Base-by-base conservation (phyloP, 2,888 invertebrate species). In the Papilio protenor region DNA sequence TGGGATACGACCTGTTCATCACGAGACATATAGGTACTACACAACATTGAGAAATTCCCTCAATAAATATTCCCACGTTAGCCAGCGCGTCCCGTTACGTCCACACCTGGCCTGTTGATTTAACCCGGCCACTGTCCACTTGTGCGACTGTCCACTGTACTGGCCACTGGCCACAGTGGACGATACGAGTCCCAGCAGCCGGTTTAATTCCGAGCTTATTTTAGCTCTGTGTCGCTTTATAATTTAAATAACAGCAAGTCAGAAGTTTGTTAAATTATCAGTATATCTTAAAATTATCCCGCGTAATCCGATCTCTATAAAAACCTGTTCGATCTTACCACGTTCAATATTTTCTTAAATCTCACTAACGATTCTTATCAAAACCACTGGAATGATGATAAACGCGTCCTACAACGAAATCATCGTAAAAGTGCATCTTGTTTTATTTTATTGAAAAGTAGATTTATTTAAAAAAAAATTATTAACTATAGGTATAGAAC, bases 1-100 rank as follows among this genome's bases (percentile, higher is more conserved):
- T 4, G 27, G 14, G 4, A 11, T 23, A 59, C 59, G 23, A 23
- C 27, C 23, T 14, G 59, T 23, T 21, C 11, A 11, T 59, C 23
- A 75, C 52, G 72, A 52, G 70, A 61, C 0, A 47, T 45, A 45
- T 61, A 69, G 59, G 74, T 76, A 72, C 70, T 61, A 69, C 72
- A 73, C 45, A 75, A 64, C 70, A 52, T 47, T 70, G 76, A 76
- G 70, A 76, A 47, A 70, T 70, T 21, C 18, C 76, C 59, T 55
- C 11, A 27, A 21, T 27, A 76, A 59, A 57, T 76, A 52, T 72
- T 76, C 71, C 61, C 76, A 61, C 76, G 47, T 59, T 14, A 21
- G 47, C 21, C 57, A 27, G n/a, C 27, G 45, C 21, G 33, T 76
- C 76, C 71, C 59, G 49, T 61, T 76, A 76, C 70, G 18, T 23